Conservation (phyloP, 2,888 invertebrate species). For the Ochropacha duplaris region DNA sequence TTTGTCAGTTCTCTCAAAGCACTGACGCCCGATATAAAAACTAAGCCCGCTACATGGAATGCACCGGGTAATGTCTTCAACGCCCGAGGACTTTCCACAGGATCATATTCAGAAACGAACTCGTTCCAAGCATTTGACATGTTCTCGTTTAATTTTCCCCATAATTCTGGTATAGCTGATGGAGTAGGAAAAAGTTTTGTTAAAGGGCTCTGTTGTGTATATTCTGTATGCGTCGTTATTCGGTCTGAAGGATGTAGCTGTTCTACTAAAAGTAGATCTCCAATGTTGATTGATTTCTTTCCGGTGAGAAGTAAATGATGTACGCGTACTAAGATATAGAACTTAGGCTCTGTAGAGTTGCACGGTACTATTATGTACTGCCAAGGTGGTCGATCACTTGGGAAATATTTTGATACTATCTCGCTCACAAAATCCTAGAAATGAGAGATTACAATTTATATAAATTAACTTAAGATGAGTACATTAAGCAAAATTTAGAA, state of each 20-base stretch:
- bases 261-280: constrained; percentile 87
- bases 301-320: constrained; percentile 90
- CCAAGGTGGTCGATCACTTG: constrained; percentile 89
- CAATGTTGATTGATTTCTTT: constrained; percentile 87
- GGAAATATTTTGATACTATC: constrained; percentile 89
- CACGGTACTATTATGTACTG: constrained; percentile 89
- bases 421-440: constrained; percentile 90
- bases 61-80: constrained; percentile 83
- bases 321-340: constrained; percentile 87
- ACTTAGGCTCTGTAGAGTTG: constrained; percentile 78
- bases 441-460: constrained; percentile 7
- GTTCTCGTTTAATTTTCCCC: constrained; percentile 86
- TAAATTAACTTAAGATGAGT: background rate
- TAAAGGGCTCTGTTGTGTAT: constrained; percentile 69
- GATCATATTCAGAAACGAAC: constrained; percentile 90
- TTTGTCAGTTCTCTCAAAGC: constrained; percentile 85
- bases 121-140: constrained; percentile 91
- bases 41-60: constrained; percentile 84
- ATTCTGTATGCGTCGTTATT: constrained; percentile 47
- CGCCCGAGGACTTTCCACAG: constrained; percentile 87
- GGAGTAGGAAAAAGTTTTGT: constrained; percentile 83
- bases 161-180: constrained; percentile 85
- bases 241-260: constrained; percentile 65
- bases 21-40: constrained; percentile 85
- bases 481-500: background rate